Percentiles rank a stretch among this genome's conserved stretches.
Conservation (phyloP, 1,140 invertebrate species). For the Colletes gigas region DNA sequence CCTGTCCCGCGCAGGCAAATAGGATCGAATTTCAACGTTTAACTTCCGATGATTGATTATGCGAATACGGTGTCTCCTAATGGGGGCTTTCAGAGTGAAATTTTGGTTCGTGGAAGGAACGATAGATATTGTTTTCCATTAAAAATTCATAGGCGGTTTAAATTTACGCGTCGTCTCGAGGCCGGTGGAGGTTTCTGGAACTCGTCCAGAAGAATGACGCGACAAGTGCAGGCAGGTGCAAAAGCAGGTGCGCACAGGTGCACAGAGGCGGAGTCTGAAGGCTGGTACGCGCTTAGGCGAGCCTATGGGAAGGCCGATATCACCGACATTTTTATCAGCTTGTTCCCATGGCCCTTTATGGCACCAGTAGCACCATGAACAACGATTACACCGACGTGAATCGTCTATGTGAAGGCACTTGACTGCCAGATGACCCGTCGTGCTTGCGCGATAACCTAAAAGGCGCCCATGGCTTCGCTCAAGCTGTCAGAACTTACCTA, state of each 20-base stretch:
- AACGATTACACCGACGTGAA: conserved; percentile 69
- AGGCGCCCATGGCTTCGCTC: conserved; percentile 78
- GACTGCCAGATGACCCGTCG: conserved; percentile 81
- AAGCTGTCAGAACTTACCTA: conserved; percentile 79
- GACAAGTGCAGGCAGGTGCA: conserved; percentile 27
- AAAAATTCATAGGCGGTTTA: background rate
- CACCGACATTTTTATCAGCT: conserved; percentile 77
- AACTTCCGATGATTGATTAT: conserved; percentile 72
- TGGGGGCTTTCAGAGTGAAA: conserved; percentile 56
- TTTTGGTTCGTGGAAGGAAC: conserved; percentile 5
- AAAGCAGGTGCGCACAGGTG: conserved; percentile 47
- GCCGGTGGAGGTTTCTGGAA: background rate
- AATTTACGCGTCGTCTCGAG: background rate
- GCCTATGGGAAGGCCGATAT: conserved; percentile 29
- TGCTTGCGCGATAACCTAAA: conserved; percentile 80
- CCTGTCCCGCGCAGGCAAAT: conserved; percentile 64
- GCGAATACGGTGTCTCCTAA: conserved; percentile 69
- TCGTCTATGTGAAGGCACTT: conserved; percentile 75
- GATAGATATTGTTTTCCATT: no score
- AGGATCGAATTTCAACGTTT: conserved; percentile 72
- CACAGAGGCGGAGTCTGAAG: conserved; percentile 5
- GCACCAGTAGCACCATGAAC: conserved; percentile 75
- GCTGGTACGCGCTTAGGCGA: conserved; percentile 36
- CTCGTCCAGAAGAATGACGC: background rate
- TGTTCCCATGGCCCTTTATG: conserved; percentile 78